phyloP scores from a whole-genome alignment of 2,888 invertebrate genomes.

The Teleogryllus oceanicus region DNA sequence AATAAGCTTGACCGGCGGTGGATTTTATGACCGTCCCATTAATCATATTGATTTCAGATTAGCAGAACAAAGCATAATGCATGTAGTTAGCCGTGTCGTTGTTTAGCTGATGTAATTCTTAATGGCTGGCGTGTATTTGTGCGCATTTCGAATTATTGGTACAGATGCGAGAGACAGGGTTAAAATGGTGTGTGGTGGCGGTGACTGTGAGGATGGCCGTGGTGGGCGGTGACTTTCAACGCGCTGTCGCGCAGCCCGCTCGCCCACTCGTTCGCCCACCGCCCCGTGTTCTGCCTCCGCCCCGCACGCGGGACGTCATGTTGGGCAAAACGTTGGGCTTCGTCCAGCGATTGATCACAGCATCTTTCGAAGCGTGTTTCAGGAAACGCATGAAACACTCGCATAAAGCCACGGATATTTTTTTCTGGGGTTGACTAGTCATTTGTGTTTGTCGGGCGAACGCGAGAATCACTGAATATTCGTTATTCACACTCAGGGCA shows the following conservation, averaged over 20 bases:
- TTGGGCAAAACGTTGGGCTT: no score
- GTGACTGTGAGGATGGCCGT: neutral
- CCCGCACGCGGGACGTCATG: no score
- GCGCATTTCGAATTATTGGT: conserved; percentile 10
- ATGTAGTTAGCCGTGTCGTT: conserved; percentile 22
- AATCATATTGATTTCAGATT: conserved; percentile 29
- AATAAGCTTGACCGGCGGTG: conserved; percentile 19
- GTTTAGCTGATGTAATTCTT: conserved; percentile 20
- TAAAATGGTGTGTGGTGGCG: neutral
- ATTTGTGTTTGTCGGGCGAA: no score
- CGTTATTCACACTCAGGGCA: no score
- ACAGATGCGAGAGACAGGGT: conserved; percentile 18
- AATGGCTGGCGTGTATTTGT: conserved; percentile 19
- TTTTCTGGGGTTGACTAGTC: no score
- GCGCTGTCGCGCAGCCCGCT: neutral
- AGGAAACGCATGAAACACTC: no score
- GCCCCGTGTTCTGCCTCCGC: no score
- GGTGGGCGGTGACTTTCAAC: conserved; percentile 18
- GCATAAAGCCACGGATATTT: no score
- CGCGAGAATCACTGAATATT: no score
- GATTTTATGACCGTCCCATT: conserved; percentile 30
- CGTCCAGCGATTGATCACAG: no score
- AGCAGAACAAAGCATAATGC: conserved; percentile 24
- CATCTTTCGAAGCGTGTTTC: no score
- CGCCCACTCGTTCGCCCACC: no score